These are phyloP conservation scores for Muricea muricata DNA, from an alignment of 92 coral and sea anemone species.

Conservation along the genomic window DNA sequence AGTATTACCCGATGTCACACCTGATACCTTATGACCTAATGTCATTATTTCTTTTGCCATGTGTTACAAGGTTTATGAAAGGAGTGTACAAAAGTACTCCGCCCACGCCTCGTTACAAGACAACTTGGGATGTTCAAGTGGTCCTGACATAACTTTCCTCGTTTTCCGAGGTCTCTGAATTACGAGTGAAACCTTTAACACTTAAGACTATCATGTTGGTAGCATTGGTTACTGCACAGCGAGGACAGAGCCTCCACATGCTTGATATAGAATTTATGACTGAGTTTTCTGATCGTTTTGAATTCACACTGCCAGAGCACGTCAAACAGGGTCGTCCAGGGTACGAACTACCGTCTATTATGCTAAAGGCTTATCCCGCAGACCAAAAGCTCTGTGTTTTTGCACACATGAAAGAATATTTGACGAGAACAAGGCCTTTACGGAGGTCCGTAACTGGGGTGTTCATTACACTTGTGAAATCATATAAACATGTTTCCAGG, in stretches of 20 bases:
- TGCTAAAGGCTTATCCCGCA: no score
- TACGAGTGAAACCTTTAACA: conserved; percentile 53
- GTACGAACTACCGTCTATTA: no score
- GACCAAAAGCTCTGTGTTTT: no score
- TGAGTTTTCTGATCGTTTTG: background rate
- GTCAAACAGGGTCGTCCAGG: no score
- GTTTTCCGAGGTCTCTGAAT: conserved; percentile 1
- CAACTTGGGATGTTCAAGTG: conserved; percentile 51
- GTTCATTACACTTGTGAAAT: no score
- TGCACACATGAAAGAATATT: no score
- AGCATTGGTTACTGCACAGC: conserved; percentile 47
- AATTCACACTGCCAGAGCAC: conserved; percentile 25
- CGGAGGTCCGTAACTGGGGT: background rate
- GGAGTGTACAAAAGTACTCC: conserved; percentile 1
- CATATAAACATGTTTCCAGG: no score
- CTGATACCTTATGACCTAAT: no score
- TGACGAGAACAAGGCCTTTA: conserved; percentile 43
- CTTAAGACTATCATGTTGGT: conserved; percentile 29
- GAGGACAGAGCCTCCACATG: conserved; percentile 43
- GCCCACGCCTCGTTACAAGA: conserved; percentile 40
- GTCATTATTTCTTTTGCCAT: no score
- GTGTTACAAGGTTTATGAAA: conserved; percentile 38
- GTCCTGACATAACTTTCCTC: conserved; percentile 30
- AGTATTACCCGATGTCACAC: no score
- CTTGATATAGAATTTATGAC: conserved; percentile 56